Evolutionary conservation across 2,888 invertebrate species (phyloP).

Genomic region (Elegia similella): DNA sequence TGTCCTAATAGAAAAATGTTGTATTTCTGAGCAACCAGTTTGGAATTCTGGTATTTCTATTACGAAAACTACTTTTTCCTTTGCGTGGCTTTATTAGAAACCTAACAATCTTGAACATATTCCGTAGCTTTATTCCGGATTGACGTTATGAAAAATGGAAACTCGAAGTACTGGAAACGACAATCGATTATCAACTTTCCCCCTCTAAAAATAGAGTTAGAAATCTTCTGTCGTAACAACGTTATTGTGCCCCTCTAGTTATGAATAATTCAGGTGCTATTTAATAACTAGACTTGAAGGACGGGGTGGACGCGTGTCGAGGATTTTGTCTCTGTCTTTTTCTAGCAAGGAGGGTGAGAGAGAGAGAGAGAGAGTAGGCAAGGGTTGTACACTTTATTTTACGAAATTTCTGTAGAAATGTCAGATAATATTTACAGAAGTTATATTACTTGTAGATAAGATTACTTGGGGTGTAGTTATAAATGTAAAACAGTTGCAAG

Average conservation of each 20-base stretch:
- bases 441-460: not conserved
- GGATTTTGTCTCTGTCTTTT: constrained; percentile 38
- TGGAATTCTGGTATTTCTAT: too few species aligned
- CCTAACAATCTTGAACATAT: constrained; percentile 1
- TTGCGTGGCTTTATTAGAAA: not conserved
- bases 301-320: constrained; percentile 37
- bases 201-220: constrained; percentile 48
- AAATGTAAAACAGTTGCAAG: not conserved
- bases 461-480: not conserved
- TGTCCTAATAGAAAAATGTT: too few species aligned
- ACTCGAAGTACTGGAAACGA: not conserved
- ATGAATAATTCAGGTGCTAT: constrained; percentile 77
- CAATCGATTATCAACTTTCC: constrained; percentile 33
- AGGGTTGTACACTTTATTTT: constrained; percentile 2
- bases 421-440: not conserved
- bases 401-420: not conserved
- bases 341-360: constrained; percentile 38
- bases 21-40: too few species aligned
- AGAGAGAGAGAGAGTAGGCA: constrained; percentile 30
- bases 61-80: not conserved
- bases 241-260: constrained; percentile 58
- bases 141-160: constrained; percentile 13
- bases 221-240: constrained; percentile 48
- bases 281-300: constrained; percentile 67
- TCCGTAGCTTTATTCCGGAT: constrained; percentile 9